phyloP scores from a whole-genome alignment of 2,888 invertebrate genomes.

The Pachliopta kotzebuea region DNA sequence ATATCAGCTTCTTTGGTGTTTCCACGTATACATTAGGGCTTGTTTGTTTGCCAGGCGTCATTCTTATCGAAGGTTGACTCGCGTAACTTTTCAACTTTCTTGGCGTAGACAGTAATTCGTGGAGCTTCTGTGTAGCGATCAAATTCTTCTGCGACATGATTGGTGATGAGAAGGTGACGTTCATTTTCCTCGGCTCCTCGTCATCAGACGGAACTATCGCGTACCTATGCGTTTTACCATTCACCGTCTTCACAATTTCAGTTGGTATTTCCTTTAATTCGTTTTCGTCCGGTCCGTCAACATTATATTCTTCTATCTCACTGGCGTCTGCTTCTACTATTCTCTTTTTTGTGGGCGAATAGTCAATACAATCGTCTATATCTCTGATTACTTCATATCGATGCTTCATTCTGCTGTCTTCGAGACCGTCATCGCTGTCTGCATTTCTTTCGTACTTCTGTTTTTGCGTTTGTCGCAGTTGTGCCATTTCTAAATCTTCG shows the following conservation, averaged over 20 bases:
- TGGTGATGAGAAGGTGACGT: constrained; percentile 64
- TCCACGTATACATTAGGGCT: constrained; percentile 47
- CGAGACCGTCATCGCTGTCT: constrained; percentile 59
- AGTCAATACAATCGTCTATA: constrained; percentile 60
- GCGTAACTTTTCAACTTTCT: constrained; percentile 79
- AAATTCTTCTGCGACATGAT: constrained; percentile 81
- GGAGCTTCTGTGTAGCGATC: constrained; percentile 87
- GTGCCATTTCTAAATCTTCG: constrained; percentile 75
- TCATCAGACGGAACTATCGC: constrained; percentile 82
- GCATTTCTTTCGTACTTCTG: constrained; percentile 55
- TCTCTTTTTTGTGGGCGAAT: constrained; percentile 74
- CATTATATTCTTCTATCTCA: constrained; percentile 75
- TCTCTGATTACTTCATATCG: constrained; percentile 81
- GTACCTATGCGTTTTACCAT: constrained; percentile 80
- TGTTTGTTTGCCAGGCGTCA: constrained; percentile 60
- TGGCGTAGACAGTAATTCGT: constrained; percentile 87
- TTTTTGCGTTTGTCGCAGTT: constrained; percentile 54
- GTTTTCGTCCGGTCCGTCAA: constrained; percentile 76
- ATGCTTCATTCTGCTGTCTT: constrained; percentile 61
- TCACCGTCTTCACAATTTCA: constrained; percentile 82
- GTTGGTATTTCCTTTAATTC: constrained; percentile 80
- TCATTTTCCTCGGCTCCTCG: constrained; percentile 65
- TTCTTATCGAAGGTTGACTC: constrained; percentile 75
- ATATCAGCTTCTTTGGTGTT: constrained; percentile 56
- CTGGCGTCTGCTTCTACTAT: constrained; percentile 69